phyloP scores from a whole-genome alignment of 2,113 vertebrate genomes.

The Lasiurus borealis region DNA sequence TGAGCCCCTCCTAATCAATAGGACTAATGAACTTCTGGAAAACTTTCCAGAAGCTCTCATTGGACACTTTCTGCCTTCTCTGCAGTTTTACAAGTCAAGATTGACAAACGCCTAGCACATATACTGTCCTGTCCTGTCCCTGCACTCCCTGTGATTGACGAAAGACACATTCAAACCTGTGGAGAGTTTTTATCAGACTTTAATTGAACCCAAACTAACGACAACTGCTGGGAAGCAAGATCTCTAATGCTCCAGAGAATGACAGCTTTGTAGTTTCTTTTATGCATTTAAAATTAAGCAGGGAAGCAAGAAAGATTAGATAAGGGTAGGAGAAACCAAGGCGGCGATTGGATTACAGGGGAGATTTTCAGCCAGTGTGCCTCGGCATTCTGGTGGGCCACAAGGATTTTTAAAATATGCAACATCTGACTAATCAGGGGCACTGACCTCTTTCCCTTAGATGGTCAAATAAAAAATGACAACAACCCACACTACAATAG shows the following conservation, averaged over 20 bases:
- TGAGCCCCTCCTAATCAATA: not conserved
- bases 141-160: not conserved
- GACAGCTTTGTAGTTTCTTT: not conserved
- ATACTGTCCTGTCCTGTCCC: not conserved
- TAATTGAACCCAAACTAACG: not conserved
- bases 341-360: not conserved
- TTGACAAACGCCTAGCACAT: not conserved
- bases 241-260: not conserved
- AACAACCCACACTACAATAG: not conserved
- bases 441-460: too few species aligned
- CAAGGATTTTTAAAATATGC: not conserved
- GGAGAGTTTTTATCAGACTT: not conserved
- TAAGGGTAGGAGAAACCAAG: not conserved
- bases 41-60: slow-evolving; percentile 4
- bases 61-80: not conserved
- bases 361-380: not conserved
- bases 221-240: not conserved
- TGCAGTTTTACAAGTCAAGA: not conserved
- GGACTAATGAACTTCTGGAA: not conserved
- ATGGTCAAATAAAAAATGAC: not conserved
- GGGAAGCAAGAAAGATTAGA: not conserved
- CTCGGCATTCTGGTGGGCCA: not conserved
- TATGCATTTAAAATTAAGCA: not conserved
- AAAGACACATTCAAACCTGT: not conserved
- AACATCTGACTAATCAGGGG: too few species aligned